Base-by-base conservation (phyloP, 2,113 vertebrate species). In the Carlito syrichta region DNA sequence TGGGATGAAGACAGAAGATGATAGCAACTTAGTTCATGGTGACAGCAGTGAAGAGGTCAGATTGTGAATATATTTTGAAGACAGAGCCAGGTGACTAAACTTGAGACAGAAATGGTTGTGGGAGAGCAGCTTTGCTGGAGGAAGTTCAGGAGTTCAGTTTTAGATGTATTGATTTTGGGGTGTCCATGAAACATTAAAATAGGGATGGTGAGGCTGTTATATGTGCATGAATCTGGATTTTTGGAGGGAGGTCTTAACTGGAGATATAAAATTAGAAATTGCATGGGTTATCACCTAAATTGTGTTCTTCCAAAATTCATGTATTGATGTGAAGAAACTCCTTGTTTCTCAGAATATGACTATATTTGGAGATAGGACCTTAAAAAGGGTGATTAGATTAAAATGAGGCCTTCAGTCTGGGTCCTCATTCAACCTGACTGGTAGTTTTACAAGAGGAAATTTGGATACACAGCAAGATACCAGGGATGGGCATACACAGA, bases 201-300 rank as follows among this genome's bases (percentile, higher is more conserved):
- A 56, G 30, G 88, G 43, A 13, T 54, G 16, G 40, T 13, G 3
- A 8, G 40, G 7, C 6, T 83, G 54, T 35, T 62, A 20, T 22
- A 56, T 27, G 20, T 22, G n/a, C n/a, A 8, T n/a, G 7, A 58
- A 92, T 14, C 22, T 83, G 66, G 56, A 45, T 27, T 12, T 93
- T 14, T 6, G 27, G 32, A 54, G 35, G 43, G 22, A 83, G 40
- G 40, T 62, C 84, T 87, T 22, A 16, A 25, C 6, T 0, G 54
- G 91, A 56, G 12, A 63, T 17, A 60, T 32, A 54, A 22, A 78
- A 63, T 89, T 66, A 71, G 86, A 71, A 92, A 25, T 62, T 40
- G 30, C 9, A 71, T 38, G 7, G 52, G 14, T 43, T 56, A 69
- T 56, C 9, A n/a, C 13, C 38, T 71, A 38, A 69, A 22, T 32